phyloP scores from a whole-genome alignment of 2,888 invertebrate species.

The Ormyrus labotus region DNA sequence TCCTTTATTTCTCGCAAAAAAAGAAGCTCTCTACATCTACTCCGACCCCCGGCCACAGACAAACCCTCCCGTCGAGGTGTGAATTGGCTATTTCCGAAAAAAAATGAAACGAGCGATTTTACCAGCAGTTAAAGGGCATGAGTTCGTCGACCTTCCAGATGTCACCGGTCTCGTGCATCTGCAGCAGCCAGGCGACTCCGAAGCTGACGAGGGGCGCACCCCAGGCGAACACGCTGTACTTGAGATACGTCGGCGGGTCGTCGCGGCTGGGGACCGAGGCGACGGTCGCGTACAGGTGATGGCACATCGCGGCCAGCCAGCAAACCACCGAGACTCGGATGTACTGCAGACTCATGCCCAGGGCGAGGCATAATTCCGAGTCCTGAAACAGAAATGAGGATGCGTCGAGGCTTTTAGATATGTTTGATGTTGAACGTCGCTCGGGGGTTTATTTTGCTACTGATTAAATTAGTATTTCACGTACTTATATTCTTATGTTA shows the following conservation, averaged over 20 bases:
- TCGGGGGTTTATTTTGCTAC: too few relatives aligned
- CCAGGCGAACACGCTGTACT: slow-evolving; percentile 82
- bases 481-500: too few relatives aligned
- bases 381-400: slow-evolving; percentile 76
- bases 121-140: slow-evolving; percentile 79
- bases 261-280: slow-evolving; percentile 72
- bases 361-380: slow-evolving; percentile 79
- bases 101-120: slow-evolving; percentile 54
- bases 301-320: slow-evolving; percentile 83
- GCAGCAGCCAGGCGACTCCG: slow-evolving; percentile 77
- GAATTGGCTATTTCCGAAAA: too few relatives aligned
- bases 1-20: too few relatives aligned
- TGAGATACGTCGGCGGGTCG: slow-evolving; percentile 75
- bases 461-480: too few relatives aligned
- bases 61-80: too few relatives aligned
- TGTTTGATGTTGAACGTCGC: too few relatives aligned
- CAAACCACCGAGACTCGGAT: slow-evolving; percentile 81
- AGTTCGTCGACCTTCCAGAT: slow-evolving; percentile 76
- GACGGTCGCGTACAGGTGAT: slow-evolving; percentile 79
- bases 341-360: slow-evolving; percentile 82
- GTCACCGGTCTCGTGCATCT: slow-evolving; percentile 77
- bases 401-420: too few relatives aligned
- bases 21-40: too few relatives aligned
- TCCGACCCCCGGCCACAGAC: too few relatives aligned
- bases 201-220: slow-evolving; percentile 80